phyloP scores from a whole-genome alignment of 2,888 invertebrate species.

The Serripes groenlandicus region DNA sequence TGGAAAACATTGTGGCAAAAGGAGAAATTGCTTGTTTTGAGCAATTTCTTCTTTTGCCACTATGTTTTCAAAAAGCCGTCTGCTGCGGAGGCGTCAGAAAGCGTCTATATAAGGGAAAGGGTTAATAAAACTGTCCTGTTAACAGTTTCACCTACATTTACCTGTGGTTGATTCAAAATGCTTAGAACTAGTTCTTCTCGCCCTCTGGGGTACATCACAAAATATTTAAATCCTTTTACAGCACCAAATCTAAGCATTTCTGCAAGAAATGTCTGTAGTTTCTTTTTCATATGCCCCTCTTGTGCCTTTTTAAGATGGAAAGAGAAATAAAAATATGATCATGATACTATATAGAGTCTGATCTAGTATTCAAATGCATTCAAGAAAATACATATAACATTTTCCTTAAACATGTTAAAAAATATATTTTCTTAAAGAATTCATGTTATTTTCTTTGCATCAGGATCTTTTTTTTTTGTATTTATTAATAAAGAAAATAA shows the following conservation, averaged over 20 bases:
- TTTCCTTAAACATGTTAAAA: too few relatives aligned
- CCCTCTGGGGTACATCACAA: conserved; percentile 80
- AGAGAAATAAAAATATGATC: background rate
- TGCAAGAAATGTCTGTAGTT: conserved; percentile 75
- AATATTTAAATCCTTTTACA: conserved; percentile 81
- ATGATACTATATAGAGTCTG: too few relatives aligned
- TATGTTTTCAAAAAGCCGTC: background rate
- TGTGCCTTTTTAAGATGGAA: conserved; percentile 50
- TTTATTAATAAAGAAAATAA: too few relatives aligned
- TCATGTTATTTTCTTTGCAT: too few relatives aligned
- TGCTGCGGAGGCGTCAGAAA: too few relatives aligned
- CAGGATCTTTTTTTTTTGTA: too few relatives aligned
- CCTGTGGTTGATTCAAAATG: conserved; percentile 79
- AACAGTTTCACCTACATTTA: conserved; percentile 32
- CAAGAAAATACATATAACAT: too few relatives aligned
- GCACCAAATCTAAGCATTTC: conserved; percentile 80
- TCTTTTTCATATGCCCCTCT: conserved; percentile 77
- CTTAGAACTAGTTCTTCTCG: conserved; percentile 81
- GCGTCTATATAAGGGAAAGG: too few relatives aligned
- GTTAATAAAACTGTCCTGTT: too few relatives aligned
- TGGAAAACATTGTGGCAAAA: background rate
- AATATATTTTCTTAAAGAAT: too few relatives aligned
- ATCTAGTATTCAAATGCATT: too few relatives aligned
- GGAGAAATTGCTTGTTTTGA: background rate
- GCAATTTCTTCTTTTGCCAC: background rate